Evolutionary conservation across 2,888 invertebrate species (phyloP).

Genomic region (Omphaloscelis lunosa): DNA sequence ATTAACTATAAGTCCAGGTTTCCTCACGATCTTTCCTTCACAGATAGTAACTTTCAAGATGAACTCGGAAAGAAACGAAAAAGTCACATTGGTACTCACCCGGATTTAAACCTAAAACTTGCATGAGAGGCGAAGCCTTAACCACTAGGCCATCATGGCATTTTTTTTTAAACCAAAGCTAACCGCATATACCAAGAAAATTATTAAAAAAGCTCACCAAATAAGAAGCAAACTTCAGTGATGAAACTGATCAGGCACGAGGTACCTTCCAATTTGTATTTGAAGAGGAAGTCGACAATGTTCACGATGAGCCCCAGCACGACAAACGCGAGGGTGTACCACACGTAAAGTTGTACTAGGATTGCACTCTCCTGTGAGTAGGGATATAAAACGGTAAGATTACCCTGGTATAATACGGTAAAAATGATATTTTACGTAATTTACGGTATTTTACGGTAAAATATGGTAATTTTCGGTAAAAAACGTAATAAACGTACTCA

Average conservation of each 20-base stretch:
- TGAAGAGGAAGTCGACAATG: slow-evolving; percentile 76
- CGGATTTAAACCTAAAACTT: not conserved
- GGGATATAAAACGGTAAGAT: too few species aligned
- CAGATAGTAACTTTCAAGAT: not conserved
- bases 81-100: not conserved
- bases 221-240: slow-evolving; percentile 79
- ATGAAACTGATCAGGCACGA: slow-evolving; percentile 72
- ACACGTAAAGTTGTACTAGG: slow-evolving; percentile 80
- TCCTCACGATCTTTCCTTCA: not conserved
- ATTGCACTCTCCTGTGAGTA: slow-evolving; percentile 75
- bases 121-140: not conserved
- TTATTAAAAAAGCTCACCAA: slow-evolving; percentile 71
- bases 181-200: not conserved
- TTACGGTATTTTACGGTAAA: too few species aligned
- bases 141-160: too few species aligned
- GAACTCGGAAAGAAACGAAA: not conserved
- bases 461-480: too few species aligned
- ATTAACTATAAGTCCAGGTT: not conserved
- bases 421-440: too few species aligned
- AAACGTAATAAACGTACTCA: too few species aligned
- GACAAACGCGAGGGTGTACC: slow-evolving; percentile 81
- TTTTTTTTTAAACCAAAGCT: not conserved
- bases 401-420: too few species aligned
- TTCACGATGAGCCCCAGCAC: slow-evolving; percentile 77
- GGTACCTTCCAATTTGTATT: slow-evolving; percentile 65